Percentiles rank a stretch among this genome's conserved stretches.
These are phyloP conservation scores for Crypturellus tataupa DNA, from an alignment of 2,797 vertebrate genomes.

Conservation along the genomic window DNA sequence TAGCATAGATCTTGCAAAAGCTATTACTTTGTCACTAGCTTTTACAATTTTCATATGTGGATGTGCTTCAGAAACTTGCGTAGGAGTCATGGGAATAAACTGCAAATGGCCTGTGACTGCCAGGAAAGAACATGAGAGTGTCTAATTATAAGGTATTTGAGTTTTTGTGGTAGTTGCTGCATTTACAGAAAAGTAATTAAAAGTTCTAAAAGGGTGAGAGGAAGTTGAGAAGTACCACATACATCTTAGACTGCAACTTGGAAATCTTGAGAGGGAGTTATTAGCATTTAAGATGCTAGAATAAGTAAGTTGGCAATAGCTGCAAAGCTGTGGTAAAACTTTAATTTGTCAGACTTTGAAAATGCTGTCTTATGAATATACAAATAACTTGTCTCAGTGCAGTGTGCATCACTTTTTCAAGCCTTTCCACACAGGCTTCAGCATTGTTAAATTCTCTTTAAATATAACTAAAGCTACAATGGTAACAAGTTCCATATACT, in stretches of 20 bases:
- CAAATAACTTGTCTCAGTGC: neutral
- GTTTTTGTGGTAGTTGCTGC: neutral
- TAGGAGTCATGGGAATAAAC: conserved; percentile 6
- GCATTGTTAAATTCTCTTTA: conserved; percentile 50
- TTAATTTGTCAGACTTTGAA: neutral
- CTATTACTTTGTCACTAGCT: neutral
- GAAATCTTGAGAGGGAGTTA: neutral
- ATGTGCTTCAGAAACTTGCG: neutral
- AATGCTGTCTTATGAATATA: neutral
- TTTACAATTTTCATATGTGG: neutral
- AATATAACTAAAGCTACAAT: conserved; percentile 16
- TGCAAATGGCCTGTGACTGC: neutral
- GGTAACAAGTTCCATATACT: neutral
- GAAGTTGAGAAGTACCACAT: neutral
- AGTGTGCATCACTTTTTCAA: conserved; percentile 21
- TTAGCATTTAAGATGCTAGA: conserved; percentile 6
- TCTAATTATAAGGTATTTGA: conserved; percentile 6
- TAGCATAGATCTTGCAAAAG: neutral
- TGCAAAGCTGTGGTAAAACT: neutral
- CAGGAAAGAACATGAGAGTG: neutral
- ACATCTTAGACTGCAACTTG: neutral
- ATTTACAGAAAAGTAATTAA: conserved; percentile 28
- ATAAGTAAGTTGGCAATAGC: conserved; percentile 44
- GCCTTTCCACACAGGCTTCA: neutral
- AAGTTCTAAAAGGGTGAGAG: conserved; percentile 40